A percentile compares a stretch with the other conserved stretches of the same genome.
Conservation (phyloP, 2,888 invertebrate genomes). For the Acanthoscelides obtectus region DNA sequence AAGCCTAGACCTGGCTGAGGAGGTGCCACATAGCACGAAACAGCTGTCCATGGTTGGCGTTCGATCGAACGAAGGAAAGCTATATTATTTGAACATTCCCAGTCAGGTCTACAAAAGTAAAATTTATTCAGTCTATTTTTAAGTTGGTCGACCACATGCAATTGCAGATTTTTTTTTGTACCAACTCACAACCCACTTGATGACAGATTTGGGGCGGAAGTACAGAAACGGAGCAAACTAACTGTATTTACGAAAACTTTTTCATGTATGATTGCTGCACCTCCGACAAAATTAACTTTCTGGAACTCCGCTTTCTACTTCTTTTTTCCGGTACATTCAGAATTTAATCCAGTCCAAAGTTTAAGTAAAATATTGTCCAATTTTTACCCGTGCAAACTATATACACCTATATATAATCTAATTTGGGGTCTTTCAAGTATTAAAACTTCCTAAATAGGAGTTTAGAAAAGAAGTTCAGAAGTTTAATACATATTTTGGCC, state of each 20-base stretch:
- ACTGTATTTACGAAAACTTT: background rate
- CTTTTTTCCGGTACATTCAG: background rate
- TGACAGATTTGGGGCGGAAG: no score
- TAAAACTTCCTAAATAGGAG: slow-evolving; percentile 21
- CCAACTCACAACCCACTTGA: no score
- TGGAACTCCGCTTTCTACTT: background rate
- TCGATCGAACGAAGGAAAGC: no score
- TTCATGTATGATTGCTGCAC: background rate
- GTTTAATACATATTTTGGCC: slow-evolving; percentile 24
- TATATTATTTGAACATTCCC: no score
- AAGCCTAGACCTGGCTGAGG: no score
- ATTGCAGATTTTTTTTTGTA: no score
- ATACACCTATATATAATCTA: slow-evolving; percentile 13
- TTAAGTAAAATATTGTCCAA: background rate
- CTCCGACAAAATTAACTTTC: background rate
- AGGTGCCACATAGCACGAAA: no score
- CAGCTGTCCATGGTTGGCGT: no score
- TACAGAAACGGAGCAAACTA: no score
- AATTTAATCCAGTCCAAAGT: background rate
- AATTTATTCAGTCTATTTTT: no score
- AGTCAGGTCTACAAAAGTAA: no score
- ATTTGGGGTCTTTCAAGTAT: slow-evolving; percentile 8
- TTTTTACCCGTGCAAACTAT: slow-evolving; percentile 2
- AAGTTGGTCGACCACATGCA: no score
- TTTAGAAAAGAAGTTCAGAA: slow-evolving; percentile 22